Base-by-base conservation (phyloP, 2,113 vertebrate species). In the Geothlypis trichas region DNA sequence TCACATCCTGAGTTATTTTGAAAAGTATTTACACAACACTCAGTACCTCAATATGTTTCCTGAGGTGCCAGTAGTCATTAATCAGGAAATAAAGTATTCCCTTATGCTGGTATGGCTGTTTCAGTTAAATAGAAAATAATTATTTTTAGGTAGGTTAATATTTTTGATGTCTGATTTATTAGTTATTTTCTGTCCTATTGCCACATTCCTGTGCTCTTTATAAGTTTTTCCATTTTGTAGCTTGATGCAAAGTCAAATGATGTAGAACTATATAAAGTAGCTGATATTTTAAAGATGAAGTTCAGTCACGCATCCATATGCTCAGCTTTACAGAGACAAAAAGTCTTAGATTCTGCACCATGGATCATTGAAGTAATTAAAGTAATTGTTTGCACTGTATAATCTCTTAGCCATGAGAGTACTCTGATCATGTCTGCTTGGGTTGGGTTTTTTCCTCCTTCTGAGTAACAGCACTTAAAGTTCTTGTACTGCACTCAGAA, bases 401-500 rank as follows among this genome's bases (percentile, higher is more conserved):
- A 58, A 80, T 33, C 55, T 76, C 51, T 88, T 92, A 71, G 35
- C 37, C 31, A 26, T 55, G 81, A 46, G 71, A 96, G 82, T 74
- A 35, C 93, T 79, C 75, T 83, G 80, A 26, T 11, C 8, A 5
- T 54, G 28, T 65, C 66, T 91, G n/a, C 30, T 27, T 72, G 22
- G 18, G 5, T 37, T 76, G 72, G 10, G 26, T 16, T 62, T 46
- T 46, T 35, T 35, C 17, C 15, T 49, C 11, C 39, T 81, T 78
- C 62, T 91, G 33, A 26, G 8, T 96, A 84, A 83, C 30, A 92
- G 71, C 72, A 84, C 95, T 97, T 85, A 8, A 89, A 55, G 52
- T 78, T 83, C 90, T 96, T 95, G 55, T 87, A 39, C 51, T 74
- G 63, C 52, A 78, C 72, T 93, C 51, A 42, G 69, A 81, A 54